phyloP scores from a whole-genome alignment of 2,888 invertebrate species.

The Hypercompe scribonia region DNA sequence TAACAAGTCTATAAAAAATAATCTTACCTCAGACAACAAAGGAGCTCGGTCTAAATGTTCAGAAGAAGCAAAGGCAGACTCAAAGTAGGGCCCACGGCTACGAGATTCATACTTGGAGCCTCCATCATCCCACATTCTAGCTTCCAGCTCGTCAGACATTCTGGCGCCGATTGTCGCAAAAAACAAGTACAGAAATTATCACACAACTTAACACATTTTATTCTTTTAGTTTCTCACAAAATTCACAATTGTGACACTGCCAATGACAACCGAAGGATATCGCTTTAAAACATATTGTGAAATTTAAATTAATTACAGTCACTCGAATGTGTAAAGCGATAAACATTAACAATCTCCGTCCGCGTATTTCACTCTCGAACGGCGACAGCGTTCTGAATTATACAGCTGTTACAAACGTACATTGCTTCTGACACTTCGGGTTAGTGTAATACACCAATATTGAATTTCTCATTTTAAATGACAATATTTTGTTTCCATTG shows the following conservation, averaged over 20 bases:
- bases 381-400: conserved; percentile 45
- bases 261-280: conserved; percentile 18
- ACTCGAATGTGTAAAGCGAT: conserved; percentile 48
- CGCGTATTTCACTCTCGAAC: conserved; percentile 34
- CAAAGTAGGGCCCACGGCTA: conserved; percentile 74
- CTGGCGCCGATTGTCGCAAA: conserved; percentile 72
- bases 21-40: conserved; percentile 78
- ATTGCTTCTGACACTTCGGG: neutral
- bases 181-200: conserved; percentile 43
- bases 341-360: conserved; percentile 35
- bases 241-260: conserved; percentile 26
- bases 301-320: conserved; percentile 48
- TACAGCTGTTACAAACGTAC: neutral
- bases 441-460: neutral
- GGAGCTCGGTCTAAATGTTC: conserved; percentile 81
- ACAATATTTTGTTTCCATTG: neutral
- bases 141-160: conserved; percentile 84
- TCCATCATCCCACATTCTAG: conserved; percentile 83
- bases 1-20: conserved; percentile 13
- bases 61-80: conserved; percentile 79
- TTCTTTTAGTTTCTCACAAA: conserved; percentile 26
- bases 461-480: neutral
- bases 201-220: conserved; percentile 57
- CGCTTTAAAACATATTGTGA: conserved; percentile 33
- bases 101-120: conserved; percentile 75